Conservation (phyloP, 53 echinoderm and acorn worm genomes). For the Paelopatides confundens region DNA sequence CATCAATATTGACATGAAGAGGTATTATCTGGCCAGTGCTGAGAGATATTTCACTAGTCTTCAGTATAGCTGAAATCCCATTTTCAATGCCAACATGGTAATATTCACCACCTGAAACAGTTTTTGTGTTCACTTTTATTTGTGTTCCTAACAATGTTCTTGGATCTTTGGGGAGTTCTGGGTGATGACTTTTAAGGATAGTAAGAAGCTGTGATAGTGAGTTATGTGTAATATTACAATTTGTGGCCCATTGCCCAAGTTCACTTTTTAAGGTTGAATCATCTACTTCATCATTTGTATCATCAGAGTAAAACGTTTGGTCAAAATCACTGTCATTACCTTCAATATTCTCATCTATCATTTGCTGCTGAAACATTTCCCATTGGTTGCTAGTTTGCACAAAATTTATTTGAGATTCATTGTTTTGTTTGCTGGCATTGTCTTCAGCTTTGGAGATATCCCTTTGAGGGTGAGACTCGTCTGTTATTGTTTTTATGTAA, state of each 20-base stretch:
- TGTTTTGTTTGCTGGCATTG: too few relatives aligned
- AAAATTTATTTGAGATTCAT: too few relatives aligned
- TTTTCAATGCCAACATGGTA: constrained; percentile 57
- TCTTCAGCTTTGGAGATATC: neutral
- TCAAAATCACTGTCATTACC: neutral
- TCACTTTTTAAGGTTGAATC: neutral
- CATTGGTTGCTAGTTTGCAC: too few relatives aligned
- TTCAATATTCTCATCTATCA: too few relatives aligned
- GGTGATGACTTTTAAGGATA: neutral
- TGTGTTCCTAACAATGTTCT: neutral
- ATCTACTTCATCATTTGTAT: neutral
- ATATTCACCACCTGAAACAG: constrained; percentile 45
- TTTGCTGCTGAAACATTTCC: too few relatives aligned
- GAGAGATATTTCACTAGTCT: neutral
- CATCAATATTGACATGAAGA: constrained; percentile 64
- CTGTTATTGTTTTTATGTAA: neutral
- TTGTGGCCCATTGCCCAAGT: neutral
- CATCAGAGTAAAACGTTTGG: neutral
- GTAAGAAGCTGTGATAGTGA: neutral
- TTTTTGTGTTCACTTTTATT: neutral
- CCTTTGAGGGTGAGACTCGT: neutral
- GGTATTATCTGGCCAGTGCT: neutral
- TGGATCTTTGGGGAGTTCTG: neutral
- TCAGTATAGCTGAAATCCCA: neutral
- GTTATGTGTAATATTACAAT: neutral